Evolutionary conservation across 2,888 invertebrate genomes (phyloP), one percentile per base, ranked within the genome.

Genomic region (Ethmia dodecea): DNA sequence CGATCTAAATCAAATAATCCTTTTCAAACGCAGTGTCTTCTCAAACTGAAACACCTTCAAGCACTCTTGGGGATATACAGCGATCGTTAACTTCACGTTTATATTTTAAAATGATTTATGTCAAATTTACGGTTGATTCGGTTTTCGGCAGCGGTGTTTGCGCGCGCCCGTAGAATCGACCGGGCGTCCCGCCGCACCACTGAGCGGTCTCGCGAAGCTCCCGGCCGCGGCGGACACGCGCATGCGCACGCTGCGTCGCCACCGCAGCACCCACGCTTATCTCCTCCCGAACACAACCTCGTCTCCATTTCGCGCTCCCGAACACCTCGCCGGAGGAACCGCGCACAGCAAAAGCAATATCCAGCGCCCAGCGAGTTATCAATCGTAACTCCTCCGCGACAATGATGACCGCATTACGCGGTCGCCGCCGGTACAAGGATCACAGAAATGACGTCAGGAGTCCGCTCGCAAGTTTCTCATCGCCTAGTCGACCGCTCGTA

Each of bases 171-270:
- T 71, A 69, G 76, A 76, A 81, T 81, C 84, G 84, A 83, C 81
- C 84, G 70, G 71, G 77, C 75, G 67, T 74, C 71, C 74, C 77
- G 77, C 70, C 78, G 81, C 79, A 74, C 74, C 80, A 86, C 84
- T 86, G 81, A 83, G 70, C 70, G 70, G 52, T 64, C 64, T 63
- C 52, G 33, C 47, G 58, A 60, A 55, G 67, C 66, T 71, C 71
- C 68, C 61, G 69, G 72, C 63, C 57, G 60, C 56, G 57, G 53
- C 51, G 42, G 49, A 41, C 44, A 38, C 70, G 80, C 42, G 33
- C 38, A 36, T 38, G 39, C 45, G 37, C 36, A 42, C 37, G 42
- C 42, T 42, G 46, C 40, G 22, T n/a, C 22, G 22, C 42, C 31
- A 33, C 34, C 37, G 30, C 36, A 26, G 32, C 33, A 43, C 37